Base-by-base conservation (phyloP, 2,888 invertebrate genomes). In the Diaprepes abbreviatus region DNA sequence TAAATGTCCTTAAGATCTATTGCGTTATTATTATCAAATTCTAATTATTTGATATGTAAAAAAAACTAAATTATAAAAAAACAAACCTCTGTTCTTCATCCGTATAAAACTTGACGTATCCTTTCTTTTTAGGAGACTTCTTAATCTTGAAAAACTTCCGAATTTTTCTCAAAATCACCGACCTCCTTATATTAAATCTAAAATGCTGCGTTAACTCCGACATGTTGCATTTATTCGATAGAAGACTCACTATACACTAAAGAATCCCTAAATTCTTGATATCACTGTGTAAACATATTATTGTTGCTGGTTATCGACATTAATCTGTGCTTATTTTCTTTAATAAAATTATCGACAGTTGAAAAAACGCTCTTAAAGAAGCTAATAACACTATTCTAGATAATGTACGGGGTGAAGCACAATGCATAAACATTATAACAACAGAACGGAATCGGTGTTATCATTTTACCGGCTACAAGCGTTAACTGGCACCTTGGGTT, bases 61-160 rank as follows among this genome's bases (percentile, higher is more conserved):
- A 74, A 75, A 72, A 74, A 57, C 62, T 45, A 45, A 36, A 38
- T 24, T 31, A 45, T 1, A 19, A 24, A 12, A 66, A 52, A 66
- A 68, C 73, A 71, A 74, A 91, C 90, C 91, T 91, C 84, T 88
- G 88, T 79, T 93, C 92, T 77, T 92, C 92, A 24, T 92, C 92
- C 1, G 89, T 87, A 40, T 90, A 83, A 81, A 92, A 88, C 76
- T 87, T 86, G 74, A 86, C 86, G 80, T 92, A 93, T 35, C 90
- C 89, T 77, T 85, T 85, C 68, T 83, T 82, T 74, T 86, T 88
- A 5, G 87, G 87, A 50, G 87, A 81, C 77, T 85, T 86, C 73
- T 82, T 82, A 14, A 87, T 75, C 72, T 79, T 80, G 50, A 85
- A 80, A 48, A 81, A 78, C 71, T 78, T 80, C 52, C 79, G 70